Evolutionary conservation across 2,797 vertebrate genomes (phyloP).

Genomic region (Otolemur crassicaudatus): DNA sequence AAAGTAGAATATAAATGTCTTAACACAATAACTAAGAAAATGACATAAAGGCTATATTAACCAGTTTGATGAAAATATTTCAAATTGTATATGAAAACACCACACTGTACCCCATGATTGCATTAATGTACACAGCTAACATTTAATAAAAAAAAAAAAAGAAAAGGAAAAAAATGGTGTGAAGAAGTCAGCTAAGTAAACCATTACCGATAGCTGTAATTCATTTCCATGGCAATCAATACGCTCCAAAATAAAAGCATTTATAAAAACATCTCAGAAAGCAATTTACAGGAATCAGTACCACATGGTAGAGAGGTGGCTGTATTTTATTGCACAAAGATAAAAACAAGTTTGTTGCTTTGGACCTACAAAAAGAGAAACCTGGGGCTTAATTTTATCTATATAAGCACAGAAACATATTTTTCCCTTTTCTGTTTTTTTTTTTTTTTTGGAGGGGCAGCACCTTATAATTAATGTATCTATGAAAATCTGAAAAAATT

Average conservation of each 20-base stretch:
- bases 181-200: background rate
- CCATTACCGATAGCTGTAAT: background rate
- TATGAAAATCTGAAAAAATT: background rate
- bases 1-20: no score
- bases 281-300: background rate
- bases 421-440: background rate
- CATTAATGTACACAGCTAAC: no score
- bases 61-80: no score
- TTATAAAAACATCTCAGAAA: background rate
- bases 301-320: background rate
- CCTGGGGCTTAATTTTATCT: background rate
- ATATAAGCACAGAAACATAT: background rate
- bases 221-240: conserved; percentile 4
- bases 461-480: background rate
- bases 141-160: no score
- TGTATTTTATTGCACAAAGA: background rate
- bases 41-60: no score
- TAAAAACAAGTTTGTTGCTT: background rate
- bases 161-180: no score
- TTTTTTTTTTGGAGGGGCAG: background rate
- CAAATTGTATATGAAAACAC: no score
- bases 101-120: no score
- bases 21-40: no score
- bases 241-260: background rate
- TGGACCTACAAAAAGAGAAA: background rate